Evolutionary conservation across 1,140 invertebrate species (phyloP).

Genomic region (Cotesia vestalis): DNA sequence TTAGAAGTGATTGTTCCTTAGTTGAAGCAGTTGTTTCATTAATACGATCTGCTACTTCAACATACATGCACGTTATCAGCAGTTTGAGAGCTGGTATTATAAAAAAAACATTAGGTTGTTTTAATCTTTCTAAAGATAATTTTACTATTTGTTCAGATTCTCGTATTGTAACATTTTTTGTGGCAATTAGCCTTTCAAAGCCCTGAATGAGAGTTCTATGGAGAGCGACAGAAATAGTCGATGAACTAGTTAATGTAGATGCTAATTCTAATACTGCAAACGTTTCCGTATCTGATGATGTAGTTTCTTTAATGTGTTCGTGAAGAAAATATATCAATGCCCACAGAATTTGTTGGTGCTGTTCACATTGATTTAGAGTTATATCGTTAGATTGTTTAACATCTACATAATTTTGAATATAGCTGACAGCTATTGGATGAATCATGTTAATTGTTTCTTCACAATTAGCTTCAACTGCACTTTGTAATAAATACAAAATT

Average conservation of each 20-base stretch:
- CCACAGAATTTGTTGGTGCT: slow-evolving; percentile 75
- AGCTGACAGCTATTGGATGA: slow-evolving; percentile 73
- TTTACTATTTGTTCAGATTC: slow-evolving; percentile 78
- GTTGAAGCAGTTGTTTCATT: slow-evolving; percentile 48
- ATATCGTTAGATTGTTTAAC: slow-evolving; percentile 52
- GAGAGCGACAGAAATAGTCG: slow-evolving; percentile 56
- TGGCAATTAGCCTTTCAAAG: slow-evolving; percentile 77
- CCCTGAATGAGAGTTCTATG: slow-evolving; percentile 70
- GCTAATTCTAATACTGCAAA: slow-evolving; percentile 60
- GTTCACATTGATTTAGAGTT: slow-evolving; percentile 65
- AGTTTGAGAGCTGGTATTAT: slow-evolving; percentile 78
- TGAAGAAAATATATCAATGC: slow-evolving; percentile 75
- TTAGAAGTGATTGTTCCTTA: slow-evolving; percentile 53
- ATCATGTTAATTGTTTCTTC: slow-evolving; percentile 71
- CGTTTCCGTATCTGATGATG: slow-evolving; percentile 59
- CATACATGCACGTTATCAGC: slow-evolving; percentile 83
- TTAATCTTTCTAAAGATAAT: slow-evolving; percentile 77
- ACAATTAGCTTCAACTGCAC: slow-evolving; percentile 68
- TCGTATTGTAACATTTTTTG: slow-evolving; percentile 67
- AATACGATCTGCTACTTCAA: slow-evolving; percentile 65
- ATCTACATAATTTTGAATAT: slow-evolving; percentile 74
- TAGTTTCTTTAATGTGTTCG: slow-evolving; percentile 67
- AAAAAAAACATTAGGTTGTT: slow-evolving; percentile 73
- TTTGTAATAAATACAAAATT: slow-evolving; percentile 80
- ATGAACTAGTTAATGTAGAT: slow-evolving; percentile 56